Conservation (phyloP, 2,113 vertebrate genomes). For the Mohoua ochrocephala region DNA sequence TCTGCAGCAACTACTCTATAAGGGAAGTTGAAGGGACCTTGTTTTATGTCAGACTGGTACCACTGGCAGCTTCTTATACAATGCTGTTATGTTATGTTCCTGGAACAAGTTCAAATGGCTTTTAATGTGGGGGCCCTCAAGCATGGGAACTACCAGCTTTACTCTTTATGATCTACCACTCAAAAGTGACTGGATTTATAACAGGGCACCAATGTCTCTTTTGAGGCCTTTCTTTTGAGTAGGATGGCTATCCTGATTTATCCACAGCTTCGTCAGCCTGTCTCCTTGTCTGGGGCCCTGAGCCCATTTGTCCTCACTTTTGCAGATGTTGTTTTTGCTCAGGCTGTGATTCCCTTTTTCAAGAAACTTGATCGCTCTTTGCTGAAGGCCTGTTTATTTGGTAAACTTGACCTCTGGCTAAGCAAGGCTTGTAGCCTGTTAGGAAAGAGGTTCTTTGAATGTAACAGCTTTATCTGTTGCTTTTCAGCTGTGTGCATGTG, state of each 20-base stretch:
- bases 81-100: not conserved
- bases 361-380: not conserved
- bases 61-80: slow-evolving; percentile 10
- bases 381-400: not conserved
- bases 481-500: not conserved
- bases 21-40: not conserved
- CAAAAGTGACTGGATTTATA: not conserved
- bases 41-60: not conserved
- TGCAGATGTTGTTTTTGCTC: not conserved
- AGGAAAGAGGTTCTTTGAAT: not conserved
- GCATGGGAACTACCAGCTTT: not conserved
- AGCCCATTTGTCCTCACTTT: not conserved
- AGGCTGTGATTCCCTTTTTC: not conserved
- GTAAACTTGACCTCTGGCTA: not conserved
- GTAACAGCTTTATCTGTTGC: not conserved
- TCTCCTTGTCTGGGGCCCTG: not conserved
- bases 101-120: not conserved
- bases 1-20: not conserved
- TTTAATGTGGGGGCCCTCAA: not conserved
- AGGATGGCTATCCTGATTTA: not conserved
- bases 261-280: not conserved
- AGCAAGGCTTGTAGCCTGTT: not conserved
- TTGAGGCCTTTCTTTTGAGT: not conserved
- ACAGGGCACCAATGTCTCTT: not conserved
- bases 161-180: not conserved